These are phyloP conservation scores for Balaenoptera acutorostrata DNA, from an alignment of 2,113 vertebrate genomes.

Conservation along the genomic window DNA sequence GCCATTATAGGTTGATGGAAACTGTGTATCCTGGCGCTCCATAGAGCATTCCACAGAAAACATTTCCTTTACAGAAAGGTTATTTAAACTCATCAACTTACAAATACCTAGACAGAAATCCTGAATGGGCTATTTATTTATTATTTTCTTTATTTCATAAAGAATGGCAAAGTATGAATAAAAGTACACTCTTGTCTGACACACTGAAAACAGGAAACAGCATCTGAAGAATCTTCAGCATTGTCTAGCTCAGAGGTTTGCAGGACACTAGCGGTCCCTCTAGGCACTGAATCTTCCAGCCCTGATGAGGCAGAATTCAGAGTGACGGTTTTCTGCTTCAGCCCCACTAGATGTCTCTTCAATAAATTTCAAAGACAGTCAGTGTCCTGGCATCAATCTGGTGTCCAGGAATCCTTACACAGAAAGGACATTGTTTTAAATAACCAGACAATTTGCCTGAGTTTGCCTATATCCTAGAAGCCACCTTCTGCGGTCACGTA, in stretches of 20 bases:
- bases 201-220: not conserved
- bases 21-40: fast-evolving
- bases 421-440: not conserved
- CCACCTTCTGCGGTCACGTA: not conserved
- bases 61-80: not conserved
- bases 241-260: not conserved
- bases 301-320: not conserved
- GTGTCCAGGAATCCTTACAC: not conserved
- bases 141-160: not conserved
- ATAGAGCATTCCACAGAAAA: not conserved
- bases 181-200: not conserved
- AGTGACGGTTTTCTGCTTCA: not conserved
- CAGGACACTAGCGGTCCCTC: constrained; percentile 60
- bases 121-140: not conserved
- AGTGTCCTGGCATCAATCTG: not conserved
- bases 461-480: not conserved
- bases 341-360: constrained; percentile 61
- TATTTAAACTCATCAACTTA: not conserved
- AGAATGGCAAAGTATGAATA: not conserved
- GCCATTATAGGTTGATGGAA: not conserved
- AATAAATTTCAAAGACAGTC: not conserved
- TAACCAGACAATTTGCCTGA: not conserved
- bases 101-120: not conserved
- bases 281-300: not conserved
- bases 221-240: not conserved